Evolutionary conservation across 2,113 vertebrate species (phyloP).

Genomic region (Aix galericulata): DNA sequence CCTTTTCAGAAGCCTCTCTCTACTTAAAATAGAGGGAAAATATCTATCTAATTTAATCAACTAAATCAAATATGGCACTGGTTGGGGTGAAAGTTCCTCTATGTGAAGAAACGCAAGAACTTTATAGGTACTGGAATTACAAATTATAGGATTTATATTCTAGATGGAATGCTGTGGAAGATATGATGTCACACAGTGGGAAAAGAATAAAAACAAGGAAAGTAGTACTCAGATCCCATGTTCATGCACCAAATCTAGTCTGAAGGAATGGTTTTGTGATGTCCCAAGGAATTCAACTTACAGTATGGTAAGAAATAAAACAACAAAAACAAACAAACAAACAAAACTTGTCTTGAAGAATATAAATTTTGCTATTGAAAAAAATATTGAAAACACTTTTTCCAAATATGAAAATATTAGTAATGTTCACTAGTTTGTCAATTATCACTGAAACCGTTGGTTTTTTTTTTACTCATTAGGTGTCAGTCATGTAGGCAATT

Average conservation of each 20-base stretch:
- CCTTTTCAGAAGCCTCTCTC: not conserved
- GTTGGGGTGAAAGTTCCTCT: not conserved
- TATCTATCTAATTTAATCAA: not conserved
- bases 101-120: too few species aligned
- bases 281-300: not conserved
- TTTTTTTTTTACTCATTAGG: not conserved
- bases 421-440: not conserved
- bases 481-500: not conserved
- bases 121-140: not conserved
- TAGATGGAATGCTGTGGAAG: conserved; percentile 68
- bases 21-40: not conserved
- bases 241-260: conserved; percentile 39
- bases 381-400: not conserved
- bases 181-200: conserved; percentile 53
- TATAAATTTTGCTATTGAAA: not conserved
- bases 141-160: not conserved
- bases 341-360: not conserved
- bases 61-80: not conserved
- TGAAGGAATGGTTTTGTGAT: conserved; percentile 53
- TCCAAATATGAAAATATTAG: not conserved
- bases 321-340: not conserved
- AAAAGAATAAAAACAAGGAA: conserved; percentile 44
- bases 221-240: conserved; percentile 19
- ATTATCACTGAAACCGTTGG: not conserved
- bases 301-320: not conserved